Conservation (phyloP, 2,888 invertebrate genomes). For the Odiellus spinosus region DNA sequence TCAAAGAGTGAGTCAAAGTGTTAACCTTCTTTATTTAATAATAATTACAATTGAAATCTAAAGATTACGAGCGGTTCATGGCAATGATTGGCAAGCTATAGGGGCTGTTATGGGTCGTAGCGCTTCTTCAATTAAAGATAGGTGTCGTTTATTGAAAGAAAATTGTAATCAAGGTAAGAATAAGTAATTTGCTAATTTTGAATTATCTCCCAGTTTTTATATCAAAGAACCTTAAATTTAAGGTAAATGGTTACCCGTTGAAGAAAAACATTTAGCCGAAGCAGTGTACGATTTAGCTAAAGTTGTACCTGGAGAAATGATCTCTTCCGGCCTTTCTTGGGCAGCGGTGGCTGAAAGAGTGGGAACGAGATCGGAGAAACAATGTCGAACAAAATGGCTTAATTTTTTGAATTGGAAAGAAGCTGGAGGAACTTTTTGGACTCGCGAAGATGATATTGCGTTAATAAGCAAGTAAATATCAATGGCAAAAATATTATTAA, state of each 20-base stretch:
- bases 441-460: conserved; percentile 32
- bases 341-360: conserved; percentile 31
- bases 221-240: conserved; percentile 1
- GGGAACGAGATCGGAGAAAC: conserved; percentile 34
- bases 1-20: conserved; percentile 28
- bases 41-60: no score
- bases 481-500: no score
- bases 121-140: conserved; percentile 36
- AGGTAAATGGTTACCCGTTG: conserved; percentile 34
- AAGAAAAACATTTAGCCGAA: conserved; percentile 30
- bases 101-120: conserved; percentile 33
- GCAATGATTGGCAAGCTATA: conserved; percentile 35
- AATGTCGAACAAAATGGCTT: conserved; percentile 37
- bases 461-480: conserved; percentile 30
- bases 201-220: no score
- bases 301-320: conserved; percentile 29
- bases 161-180: conserved; percentile 32
- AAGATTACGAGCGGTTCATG: conserved; percentile 26
- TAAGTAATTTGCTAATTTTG: no score
- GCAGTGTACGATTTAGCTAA: conserved; percentile 33
- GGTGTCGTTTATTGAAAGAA: conserved; percentile 34
- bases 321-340: conserved; percentile 33
- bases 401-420: conserved; percentile 36
- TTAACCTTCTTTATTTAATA: no score
- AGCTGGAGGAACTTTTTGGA: conserved; percentile 34